Percentiles rank a stretch among this genome's conserved stretches.
Evolutionary conservation across 2,113 vertebrate species (phyloP).

Genomic region (Charadrius vociferus): DNA sequence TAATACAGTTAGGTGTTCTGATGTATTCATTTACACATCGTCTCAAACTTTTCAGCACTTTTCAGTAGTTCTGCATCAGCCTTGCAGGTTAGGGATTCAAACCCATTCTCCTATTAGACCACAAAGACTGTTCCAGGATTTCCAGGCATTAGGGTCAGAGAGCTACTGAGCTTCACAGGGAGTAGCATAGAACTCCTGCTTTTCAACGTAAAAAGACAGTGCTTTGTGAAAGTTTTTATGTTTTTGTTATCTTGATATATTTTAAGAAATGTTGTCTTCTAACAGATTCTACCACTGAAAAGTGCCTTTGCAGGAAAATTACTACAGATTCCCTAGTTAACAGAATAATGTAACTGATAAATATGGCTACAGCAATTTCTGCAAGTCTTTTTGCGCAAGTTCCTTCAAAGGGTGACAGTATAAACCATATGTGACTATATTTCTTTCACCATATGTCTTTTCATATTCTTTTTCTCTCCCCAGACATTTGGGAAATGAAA

Average conservation of each 20-base stretch:
- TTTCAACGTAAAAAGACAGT: background rate
- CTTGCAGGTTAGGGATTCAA: background rate
- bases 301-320: background rate
- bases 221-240: background rate
- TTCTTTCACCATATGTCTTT: background rate
- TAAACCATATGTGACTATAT: background rate
- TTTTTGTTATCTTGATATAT: background rate
- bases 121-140: background rate
- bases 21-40: background rate
- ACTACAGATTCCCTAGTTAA: background rate
- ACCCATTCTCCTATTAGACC: background rate
- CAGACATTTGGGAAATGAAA: background rate
- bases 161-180: background rate
- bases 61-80: background rate
- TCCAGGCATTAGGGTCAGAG: background rate
- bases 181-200: background rate
- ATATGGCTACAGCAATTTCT: background rate
- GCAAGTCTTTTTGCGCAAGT: background rate
- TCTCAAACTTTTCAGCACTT: background rate
- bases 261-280: background rate
- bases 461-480: background rate
- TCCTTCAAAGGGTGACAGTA: background rate
- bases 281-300: background rate
- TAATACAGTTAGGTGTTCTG: background rate
- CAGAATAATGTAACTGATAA: background rate